These are phyloP conservation scores for Hypomecis punctinalis DNA, from an alignment of 2,888 invertebrate genomes.

Conservation along the genomic window DNA sequence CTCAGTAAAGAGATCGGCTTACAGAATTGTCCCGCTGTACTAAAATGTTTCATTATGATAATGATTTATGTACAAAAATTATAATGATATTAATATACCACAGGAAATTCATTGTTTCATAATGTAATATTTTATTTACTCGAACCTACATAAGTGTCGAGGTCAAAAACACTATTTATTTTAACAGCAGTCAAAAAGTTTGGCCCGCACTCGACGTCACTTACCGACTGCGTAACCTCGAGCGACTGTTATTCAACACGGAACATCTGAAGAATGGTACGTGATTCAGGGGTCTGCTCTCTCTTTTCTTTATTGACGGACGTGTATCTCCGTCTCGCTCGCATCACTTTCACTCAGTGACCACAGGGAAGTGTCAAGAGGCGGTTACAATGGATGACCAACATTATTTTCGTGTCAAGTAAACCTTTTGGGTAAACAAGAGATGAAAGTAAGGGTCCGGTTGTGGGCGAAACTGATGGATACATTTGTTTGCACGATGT, in stretches of 20 bases:
- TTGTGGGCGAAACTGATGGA: not conserved
- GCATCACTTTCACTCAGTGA: constrained; percentile 53
- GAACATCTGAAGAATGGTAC: constrained; percentile 59
- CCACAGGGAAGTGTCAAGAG: constrained; percentile 42
- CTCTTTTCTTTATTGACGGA: constrained; percentile 29
- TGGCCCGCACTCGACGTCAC: not conserved
- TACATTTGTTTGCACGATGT: not conserved
- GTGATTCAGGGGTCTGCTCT: constrained; percentile 55
- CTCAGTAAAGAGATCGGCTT: too few species aligned
- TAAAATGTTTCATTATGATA: too few species aligned
- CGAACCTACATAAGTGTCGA: not conserved
- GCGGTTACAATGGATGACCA: constrained; percentile 51
- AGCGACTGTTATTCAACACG: constrained; percentile 49
- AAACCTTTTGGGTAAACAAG: constrained; percentile 18
- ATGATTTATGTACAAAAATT: too few species aligned
- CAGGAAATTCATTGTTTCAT: too few species aligned
- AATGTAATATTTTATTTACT: too few species aligned
- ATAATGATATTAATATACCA: too few species aligned
- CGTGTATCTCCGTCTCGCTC: constrained; percentile 30
- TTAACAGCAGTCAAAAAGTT: not conserved
- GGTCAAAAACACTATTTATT: not conserved
- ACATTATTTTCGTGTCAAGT: constrained; percentile 31
- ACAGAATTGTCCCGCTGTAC: too few species aligned
- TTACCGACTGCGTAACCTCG: constrained; percentile 30
- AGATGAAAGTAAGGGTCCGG: constrained; percentile 3